Evolutionary conservation across 2,797 vertebrate species (phyloP).

Genomic region (Chromobotia macracanthus): DNA sequence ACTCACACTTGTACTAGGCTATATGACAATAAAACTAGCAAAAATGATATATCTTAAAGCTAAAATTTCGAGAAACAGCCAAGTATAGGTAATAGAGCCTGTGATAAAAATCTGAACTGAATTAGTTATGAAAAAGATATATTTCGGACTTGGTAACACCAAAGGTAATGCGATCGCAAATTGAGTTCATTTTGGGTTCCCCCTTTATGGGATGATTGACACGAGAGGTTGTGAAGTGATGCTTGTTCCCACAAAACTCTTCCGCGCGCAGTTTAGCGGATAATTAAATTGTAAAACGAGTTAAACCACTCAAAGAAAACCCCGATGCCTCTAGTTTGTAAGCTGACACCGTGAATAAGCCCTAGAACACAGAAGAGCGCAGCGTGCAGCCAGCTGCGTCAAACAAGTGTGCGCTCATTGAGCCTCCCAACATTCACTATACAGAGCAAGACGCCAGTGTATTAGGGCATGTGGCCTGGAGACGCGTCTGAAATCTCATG

Average conservation of each 20-base stretch:
- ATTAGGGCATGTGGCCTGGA: constrained; percentile 19
- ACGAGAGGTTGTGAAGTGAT: constrained; percentile 62
- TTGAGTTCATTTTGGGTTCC: constrained; percentile 13
- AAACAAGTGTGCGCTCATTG: constrained; percentile 52
- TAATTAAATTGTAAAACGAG: constrained; percentile 82
- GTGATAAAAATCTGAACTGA: not conserved
- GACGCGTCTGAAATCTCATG: constrained; percentile 46
- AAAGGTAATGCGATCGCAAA: not conserved
- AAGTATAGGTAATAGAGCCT: too few species aligned
- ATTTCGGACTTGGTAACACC: not conserved
- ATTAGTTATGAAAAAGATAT: not conserved
- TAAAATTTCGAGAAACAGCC: too few species aligned
- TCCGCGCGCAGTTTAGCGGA: constrained; percentile 80
- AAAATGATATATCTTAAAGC: too few species aligned
- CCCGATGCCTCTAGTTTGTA: constrained; percentile 71
- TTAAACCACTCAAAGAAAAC: constrained; percentile 75
- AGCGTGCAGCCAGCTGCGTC: constrained; percentile 72
- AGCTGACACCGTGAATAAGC: constrained; percentile 74
- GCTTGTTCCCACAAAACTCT: constrained; percentile 73
- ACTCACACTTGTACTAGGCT: too few species aligned
- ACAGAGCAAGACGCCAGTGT: not conserved
- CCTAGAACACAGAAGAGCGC: constrained; percentile 70
- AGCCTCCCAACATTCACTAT: not conserved
- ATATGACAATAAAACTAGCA: too few species aligned
- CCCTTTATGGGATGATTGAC: constrained; percentile 75